Base-by-base conservation (phyloP, 2,888 invertebrate genomes). In the Acleris literana region DNA sequence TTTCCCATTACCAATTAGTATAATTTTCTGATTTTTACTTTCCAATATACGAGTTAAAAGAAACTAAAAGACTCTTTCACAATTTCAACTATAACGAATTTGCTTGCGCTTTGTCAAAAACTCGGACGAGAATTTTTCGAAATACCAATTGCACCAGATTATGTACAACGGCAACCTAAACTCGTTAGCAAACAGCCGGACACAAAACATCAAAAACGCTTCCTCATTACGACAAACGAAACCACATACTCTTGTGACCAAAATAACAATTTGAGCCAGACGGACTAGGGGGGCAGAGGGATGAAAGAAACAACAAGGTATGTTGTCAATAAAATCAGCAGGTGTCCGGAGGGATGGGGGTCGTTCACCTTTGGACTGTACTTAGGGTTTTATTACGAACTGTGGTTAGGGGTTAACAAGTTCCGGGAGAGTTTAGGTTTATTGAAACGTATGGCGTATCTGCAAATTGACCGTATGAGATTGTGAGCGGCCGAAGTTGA, bases 241-340 rank as follows among this genome's bases (percentile, higher is more conserved):
- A 64, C 63, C 63, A 44, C 63, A 49, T 48, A 58, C 63, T 64
- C 64, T 39, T 59, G 54, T 59, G 60, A 59, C 59, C 55, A 60
- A 66, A 62, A 66, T 66, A 66, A 57, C 66, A 66, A 66, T 57
- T 61, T 62, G 53, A 62, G 59, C 79, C 79, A 74, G 76, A 72
- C 67, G 73, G 76, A 72, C 67, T 73, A 71, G 52, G 52, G 64
- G 5, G 52, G 53, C 39, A 74, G 77, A 77, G 79, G 83, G 88
- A 89, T 88, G 87, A 89, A 90, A 89, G 87, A 83, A 89, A 87
- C 84, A 83, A 80, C 80, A 80, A 79, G 80, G 72, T 76, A 69
- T 82, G 86, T 87, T 92, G 92, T 90, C 91, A 90, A 88, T 88
- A 88, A 89, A 90, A 90, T 88, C 88, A 86, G 87, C 84, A 87